Conservation (phyloP, 2,113 vertebrate species). For the Speoplatyrhinus poulsoni region DNA sequence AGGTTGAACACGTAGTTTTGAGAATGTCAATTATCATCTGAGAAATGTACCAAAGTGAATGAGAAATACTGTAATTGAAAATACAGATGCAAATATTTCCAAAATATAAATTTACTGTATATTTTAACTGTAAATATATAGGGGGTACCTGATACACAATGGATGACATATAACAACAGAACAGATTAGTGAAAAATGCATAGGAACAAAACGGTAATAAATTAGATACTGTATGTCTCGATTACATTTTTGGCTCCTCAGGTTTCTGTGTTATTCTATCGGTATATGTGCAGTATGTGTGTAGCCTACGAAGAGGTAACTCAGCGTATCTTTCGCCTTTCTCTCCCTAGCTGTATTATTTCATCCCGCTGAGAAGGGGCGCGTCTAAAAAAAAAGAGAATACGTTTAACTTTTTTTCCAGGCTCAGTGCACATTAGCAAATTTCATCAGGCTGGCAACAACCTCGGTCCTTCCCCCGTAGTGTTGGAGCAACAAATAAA, state of each 20-base stretch:
- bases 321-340: neutral
- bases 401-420: constrained; percentile 16
- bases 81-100: neutral
- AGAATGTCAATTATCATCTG: too few relatives aligned
- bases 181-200: neutral
- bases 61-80: too few relatives aligned
- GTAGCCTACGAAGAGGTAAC: neutral
- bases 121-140: neutral
- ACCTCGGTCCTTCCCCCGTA: neutral
- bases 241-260: neutral
- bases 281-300: neutral
- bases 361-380: neutral
- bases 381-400: neutral
- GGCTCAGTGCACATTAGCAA: constrained; percentile 24
- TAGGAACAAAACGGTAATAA: neutral
- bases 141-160: neutral
- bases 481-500: constrained; percentile 51
- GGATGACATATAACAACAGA: neutral
- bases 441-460: constrained; percentile 28
- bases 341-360: neutral
- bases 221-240: neutral
- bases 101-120: neutral
- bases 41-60: too few relatives aligned
- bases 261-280: neutral
- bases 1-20: too few relatives aligned